Evolutionary conservation across 2,797 vertebrate species (phyloP).

Genomic region (Bradypus variegatus): DNA sequence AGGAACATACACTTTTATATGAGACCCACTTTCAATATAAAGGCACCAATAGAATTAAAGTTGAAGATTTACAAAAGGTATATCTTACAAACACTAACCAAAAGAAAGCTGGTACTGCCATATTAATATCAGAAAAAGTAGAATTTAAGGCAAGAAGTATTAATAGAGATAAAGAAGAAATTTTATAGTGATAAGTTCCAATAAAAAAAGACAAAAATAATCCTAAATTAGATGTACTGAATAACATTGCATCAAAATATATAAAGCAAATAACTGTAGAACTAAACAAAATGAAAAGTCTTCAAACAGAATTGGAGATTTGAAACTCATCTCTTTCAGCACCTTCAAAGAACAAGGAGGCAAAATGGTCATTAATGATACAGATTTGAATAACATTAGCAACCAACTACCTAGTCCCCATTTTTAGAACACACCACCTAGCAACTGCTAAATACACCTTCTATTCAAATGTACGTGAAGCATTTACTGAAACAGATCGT

Average conservation of each 20-base stretch:
- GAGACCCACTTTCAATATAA: not conserved
- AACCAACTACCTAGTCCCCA: not conserved
- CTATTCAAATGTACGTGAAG: not conserved
- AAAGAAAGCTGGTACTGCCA: too few species aligned
- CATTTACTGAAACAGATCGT: not conserved
- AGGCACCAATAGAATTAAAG: not conserved
- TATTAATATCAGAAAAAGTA: not conserved
- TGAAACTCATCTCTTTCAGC: not conserved
- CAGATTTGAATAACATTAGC: not conserved
- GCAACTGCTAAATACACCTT: not conserved
- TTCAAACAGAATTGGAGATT: not conserved
- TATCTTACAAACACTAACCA: not conserved
- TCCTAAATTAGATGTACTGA: not conserved
- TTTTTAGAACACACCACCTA: not conserved
- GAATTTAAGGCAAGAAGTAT: not conserved
- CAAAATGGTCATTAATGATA: not conserved
- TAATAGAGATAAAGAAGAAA: too few species aligned
- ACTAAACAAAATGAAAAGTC: not conserved
- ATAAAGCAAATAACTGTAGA: not conserved
- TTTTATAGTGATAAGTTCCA: too few species aligned
- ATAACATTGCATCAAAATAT: not conserved
- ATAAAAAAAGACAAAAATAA: too few species aligned
- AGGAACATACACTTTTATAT: too few species aligned
- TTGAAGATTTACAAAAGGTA: not conserved
- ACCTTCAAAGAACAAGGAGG: not conserved